Evolutionary conservation across 2,113 vertebrate species (phyloP), one percentile per base, ranked within the genome.

Genomic region (Picathartes gymnocephalus): DNA sequence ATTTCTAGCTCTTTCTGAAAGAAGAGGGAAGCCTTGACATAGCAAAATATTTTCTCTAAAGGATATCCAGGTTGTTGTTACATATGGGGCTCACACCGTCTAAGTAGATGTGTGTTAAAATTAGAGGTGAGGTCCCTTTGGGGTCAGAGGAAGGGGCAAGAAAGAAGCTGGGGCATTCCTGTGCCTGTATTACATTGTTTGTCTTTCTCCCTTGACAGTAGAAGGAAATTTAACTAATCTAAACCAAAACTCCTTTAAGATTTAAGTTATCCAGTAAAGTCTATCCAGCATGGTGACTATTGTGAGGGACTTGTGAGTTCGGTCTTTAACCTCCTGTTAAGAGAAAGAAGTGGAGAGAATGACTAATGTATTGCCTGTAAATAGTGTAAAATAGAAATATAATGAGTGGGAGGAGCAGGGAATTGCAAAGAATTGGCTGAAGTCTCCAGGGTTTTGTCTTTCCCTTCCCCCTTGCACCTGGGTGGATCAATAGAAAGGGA

Each of bases 391-490:
- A 74, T 51, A 57, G 56, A 35, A 86, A 65, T 37, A 39, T 53
- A 79, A 71, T 79, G 69, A 81, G 48, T 57, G 56, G n/a, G 61
- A 81, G 76, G n/a, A 91, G 37, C 22, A 37, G 28, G 37, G 83
- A 84, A 28, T 42, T 51, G 58, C 19, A 47, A 40, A 73, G 72
- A 92, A 81, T 13, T 64, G 48, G 33, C 25, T 5, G 9, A 44
- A 85, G 31, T 58, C 57, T 84, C 28, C 47, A 15, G 40, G 44
- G 28, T 68, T 91, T 88, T 91, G 47, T 81, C 39, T 78, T 81
- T 77, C 76, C 91, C 85, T 83, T 81, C 83, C 88, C 88, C 71
- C 60, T 83, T 86, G 42, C 76, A 81, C 79, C 64, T 83, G 71
- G 39, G 72, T 83, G 53, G 65, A 81, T 96, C 89, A 57, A 15